Evolutionary conservation across 2,888 invertebrate genomes (phyloP).

Genomic region (Parnassius apollo): DNA sequence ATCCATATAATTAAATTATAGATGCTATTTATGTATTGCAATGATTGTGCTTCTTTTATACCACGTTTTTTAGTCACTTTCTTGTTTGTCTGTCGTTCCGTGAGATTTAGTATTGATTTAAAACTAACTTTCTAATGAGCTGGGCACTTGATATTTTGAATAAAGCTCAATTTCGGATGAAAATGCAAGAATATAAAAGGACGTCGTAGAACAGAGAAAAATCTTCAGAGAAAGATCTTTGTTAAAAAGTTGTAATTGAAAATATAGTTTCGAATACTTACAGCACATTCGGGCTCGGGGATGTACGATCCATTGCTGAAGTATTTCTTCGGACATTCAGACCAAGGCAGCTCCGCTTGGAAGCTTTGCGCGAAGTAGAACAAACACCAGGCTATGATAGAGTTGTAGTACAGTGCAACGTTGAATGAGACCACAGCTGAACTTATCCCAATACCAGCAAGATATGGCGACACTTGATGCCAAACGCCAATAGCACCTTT

Average conservation of each 20-base stretch:
- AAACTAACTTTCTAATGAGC: too few relatives aligned
- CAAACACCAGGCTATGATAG: constrained; percentile 98
- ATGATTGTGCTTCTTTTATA: too few relatives aligned
- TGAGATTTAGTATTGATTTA: too few relatives aligned
- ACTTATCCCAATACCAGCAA: constrained; percentile 95
- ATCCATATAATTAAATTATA: too few relatives aligned
- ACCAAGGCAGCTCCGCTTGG: constrained; percentile 94
- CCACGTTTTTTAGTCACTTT: too few relatives aligned
- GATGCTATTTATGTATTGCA: too few relatives aligned
- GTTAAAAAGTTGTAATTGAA: too few relatives aligned
- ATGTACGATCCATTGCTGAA: constrained; percentile 90
- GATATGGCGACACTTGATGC: constrained; percentile 94
- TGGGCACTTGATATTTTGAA: too few relatives aligned
- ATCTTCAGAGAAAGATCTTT: not conserved
- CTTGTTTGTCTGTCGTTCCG: too few relatives aligned
- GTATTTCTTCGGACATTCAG: constrained; percentile 92
- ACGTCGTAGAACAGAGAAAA: not conserved
- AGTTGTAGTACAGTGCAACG: constrained; percentile 98
- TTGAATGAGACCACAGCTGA: constrained; percentile 98
- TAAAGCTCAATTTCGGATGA: too few relatives aligned
- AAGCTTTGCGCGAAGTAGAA: constrained; percentile 97
- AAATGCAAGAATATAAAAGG: too few relatives aligned
- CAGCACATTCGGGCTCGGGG: constrained; percentile 90
- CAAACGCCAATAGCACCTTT: constrained; percentile 97
- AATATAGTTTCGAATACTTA: constrained; percentile 65